phyloP scores from a whole-genome alignment of 2,113 vertebrate species.

The Neofelis nebulosa region DNA sequence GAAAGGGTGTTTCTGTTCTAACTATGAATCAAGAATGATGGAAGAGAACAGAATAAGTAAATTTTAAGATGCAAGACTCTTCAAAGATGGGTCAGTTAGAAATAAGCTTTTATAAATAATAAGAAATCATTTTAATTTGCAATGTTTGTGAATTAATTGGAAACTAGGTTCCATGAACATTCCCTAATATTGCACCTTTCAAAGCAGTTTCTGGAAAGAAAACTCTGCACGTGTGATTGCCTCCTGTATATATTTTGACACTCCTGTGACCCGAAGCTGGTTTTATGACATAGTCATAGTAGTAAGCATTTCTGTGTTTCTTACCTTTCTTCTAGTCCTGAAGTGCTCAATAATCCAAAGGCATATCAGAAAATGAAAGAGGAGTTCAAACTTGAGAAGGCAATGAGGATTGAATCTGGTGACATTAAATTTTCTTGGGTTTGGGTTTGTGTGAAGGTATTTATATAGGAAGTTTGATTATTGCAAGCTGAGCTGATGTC shows the following conservation, averaged over 20 bases:
- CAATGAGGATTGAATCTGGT: background rate
- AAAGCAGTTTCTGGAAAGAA: slow-evolving; percentile 38
- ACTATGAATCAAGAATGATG: background rate
- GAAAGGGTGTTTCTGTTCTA: background rate
- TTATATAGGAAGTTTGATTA: background rate
- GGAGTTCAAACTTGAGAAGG: background rate
- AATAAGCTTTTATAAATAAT: background rate
- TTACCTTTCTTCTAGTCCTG: background rate
- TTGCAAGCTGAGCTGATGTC: background rate
- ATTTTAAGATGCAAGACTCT: background rate
- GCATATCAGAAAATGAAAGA: background rate
- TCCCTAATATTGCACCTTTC: background rate
- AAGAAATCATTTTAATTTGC: background rate
- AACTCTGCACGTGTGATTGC: background rate
- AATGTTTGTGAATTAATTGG: background rate
- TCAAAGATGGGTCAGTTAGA: background rate
- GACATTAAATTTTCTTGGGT: background rate
- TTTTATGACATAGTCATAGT: slow-evolving; percentile 2
- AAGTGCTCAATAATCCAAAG: background rate
- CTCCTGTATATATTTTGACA: background rate
- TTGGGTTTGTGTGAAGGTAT: background rate
- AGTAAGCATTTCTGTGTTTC: background rate
- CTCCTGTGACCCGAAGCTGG: background rate
- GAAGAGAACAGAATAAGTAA: background rate
- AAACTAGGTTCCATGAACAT: background rate